Conservation (phyloP, 2,113 vertebrate genomes). For the Gymnorhina tibicen region DNA sequence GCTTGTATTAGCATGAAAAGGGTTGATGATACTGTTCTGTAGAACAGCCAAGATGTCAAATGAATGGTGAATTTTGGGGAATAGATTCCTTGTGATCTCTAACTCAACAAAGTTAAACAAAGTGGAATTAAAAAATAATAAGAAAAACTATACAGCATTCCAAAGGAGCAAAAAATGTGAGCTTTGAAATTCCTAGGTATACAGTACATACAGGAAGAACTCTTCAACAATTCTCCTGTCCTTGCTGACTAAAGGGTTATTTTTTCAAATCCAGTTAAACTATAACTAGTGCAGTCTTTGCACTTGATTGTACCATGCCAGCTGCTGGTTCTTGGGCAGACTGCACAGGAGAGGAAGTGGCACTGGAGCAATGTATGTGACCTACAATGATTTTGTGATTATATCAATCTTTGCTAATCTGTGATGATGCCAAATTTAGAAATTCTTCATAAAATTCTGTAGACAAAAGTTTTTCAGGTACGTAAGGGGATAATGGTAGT, state of each 20-base stretch:
- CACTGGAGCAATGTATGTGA: background rate
- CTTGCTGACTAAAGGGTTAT: background rate
- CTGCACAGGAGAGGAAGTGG: background rate
- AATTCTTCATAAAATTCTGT: background rate
- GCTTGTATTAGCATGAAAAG: background rate
- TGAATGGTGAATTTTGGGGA: background rate
- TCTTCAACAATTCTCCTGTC: background rate
- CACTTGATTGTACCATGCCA: background rate
- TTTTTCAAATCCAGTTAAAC: background rate
- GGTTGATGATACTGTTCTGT: background rate
- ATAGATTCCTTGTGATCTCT: background rate
- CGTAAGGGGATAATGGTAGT: background rate
- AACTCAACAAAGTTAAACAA: background rate
- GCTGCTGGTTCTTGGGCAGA: background rate
- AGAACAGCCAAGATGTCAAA: background rate
- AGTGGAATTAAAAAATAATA: background rate
- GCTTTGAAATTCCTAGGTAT: background rate
- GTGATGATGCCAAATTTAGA: background rate
- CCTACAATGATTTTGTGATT: background rate
- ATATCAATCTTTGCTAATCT: background rate
- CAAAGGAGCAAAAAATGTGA: background rate
- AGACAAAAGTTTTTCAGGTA: background rate
- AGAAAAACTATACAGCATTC: background rate
- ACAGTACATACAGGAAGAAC: rapidly evolving
- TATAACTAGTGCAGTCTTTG: background rate